A percentile compares a stretch with the other conserved stretches of the same genome.
Conservation (phyloP, 2,113 vertebrate genomes). For the Pachypanchax playfairii region DNA sequence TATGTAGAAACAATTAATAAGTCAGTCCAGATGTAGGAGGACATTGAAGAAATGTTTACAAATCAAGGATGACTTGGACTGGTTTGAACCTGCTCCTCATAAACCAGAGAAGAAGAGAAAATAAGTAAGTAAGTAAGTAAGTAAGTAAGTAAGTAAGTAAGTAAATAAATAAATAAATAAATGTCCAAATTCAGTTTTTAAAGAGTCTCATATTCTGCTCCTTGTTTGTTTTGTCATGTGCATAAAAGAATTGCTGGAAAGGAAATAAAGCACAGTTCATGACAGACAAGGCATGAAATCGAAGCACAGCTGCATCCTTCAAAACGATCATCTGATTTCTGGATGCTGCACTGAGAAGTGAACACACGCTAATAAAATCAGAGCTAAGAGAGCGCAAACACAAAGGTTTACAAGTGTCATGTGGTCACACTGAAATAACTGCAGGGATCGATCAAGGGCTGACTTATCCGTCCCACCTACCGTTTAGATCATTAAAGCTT, state of each 20-base stretch:
- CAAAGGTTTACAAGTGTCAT: constrained; percentile 41
- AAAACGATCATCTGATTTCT: constrained; percentile 10
- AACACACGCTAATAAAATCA: background rate
- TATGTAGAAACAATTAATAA: too few species aligned
- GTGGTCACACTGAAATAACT: constrained; percentile 43
- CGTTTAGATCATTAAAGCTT: constrained; percentile 61
- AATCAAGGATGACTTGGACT: too few species aligned
- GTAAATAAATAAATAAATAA: too few species aligned
- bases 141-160: too few species aligned
- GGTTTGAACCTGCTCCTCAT: too few species aligned
- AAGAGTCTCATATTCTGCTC: too few species aligned
- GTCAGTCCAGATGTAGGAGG: too few species aligned
- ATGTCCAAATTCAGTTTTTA: too few species aligned
- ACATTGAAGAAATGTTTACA: too few species aligned
- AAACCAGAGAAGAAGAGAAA: too few species aligned
- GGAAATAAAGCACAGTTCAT: background rate
- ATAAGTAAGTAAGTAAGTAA: too few species aligned
- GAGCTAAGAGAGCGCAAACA: constrained; percentile 14
- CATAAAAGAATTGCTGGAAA: background rate
- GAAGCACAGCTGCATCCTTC: constrained; percentile 20
- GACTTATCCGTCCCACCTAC: constrained; percentile 26
- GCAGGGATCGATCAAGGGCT: constrained; percentile 57
- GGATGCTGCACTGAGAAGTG: constrained; percentile 4
- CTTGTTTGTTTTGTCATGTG: background rate
- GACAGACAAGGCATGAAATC: background rate